Conservation (phyloP, 1,140 invertebrate species). For the Drosophila neocordata region DNA sequence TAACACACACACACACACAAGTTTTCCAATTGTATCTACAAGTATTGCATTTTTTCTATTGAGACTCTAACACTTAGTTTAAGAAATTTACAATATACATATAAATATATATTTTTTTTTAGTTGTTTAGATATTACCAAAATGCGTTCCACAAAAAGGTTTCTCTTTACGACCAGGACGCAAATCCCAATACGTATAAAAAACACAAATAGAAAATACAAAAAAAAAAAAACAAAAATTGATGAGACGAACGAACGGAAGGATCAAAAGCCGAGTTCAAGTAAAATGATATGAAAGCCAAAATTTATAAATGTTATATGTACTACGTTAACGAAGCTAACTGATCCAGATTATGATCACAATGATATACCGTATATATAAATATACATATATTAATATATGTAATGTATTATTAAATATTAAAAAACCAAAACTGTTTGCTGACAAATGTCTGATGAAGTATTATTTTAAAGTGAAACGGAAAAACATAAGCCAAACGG, state of each 20-base stretch:
- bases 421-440: slow-evolving; percentile 68
- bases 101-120: neutral
- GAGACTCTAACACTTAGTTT: slow-evolving; percentile 11
- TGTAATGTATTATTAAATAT: slow-evolving; percentile 60
- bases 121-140: slow-evolving; percentile 19
- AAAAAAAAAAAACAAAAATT: slow-evolving; percentile 30
- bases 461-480: neutral
- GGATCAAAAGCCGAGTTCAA: slow-evolving; percentile 32
- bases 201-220: too few species aligned
- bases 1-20: neutral
- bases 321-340: slow-evolving; percentile 25
- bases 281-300: slow-evolving; percentile 68
- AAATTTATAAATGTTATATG: slow-evolving; percentile 72
- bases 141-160: slow-evolving; percentile 7
- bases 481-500: neutral
- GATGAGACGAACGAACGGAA: slow-evolving; percentile 19
- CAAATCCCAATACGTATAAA: slow-evolving; percentile 21
- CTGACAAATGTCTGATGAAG: slow-evolving; percentile 37
- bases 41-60: slow-evolving; percentile 17
- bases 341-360: slow-evolving; percentile 20
- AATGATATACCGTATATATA: slow-evolving; percentile 31
- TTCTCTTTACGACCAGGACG: slow-evolving; percentile 17
- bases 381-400: slow-evolving; percentile 33
- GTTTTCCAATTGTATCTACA: slow-evolving; percentile 14
- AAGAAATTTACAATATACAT: slow-evolving; percentile 4